phyloP scores from a whole-genome alignment of 1,140 invertebrate genomes.

The Drosophila gunungcola region DNA sequence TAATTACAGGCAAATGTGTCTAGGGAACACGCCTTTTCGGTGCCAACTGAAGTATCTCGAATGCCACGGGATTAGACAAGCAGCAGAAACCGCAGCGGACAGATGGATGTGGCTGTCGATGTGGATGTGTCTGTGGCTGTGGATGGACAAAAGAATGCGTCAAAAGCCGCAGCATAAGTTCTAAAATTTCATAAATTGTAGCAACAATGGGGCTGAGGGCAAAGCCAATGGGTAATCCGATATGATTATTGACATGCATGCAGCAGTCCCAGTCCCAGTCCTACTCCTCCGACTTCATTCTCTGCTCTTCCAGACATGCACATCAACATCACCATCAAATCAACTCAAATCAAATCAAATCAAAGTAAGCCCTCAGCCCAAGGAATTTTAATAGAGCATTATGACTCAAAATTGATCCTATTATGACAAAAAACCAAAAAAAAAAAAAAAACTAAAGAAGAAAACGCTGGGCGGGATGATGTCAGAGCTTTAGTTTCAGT shows the following conservation, averaged over 20 bases:
- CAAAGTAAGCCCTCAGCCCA: constrained; percentile 68
- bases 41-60: not conserved
- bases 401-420: constrained; percentile 81
- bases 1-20: constrained; percentile 50
- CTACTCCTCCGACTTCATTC: constrained; percentile 3
- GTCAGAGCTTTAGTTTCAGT: constrained; percentile 51
- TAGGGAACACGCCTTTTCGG: constrained; percentile 24
- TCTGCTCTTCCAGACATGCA: constrained; percentile 45
- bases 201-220: constrained; percentile 76
- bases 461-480: constrained; percentile 50
- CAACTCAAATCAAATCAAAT: constrained; percentile 53
- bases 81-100: constrained; percentile 43
- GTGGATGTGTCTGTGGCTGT: constrained; percentile 43
- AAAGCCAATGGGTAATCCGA: constrained; percentile 79
- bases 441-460: not conserved
- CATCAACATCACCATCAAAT: constrained; percentile 49
- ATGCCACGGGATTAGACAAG: constrained; percentile 45
- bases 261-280: constrained; percentile 30
- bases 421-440: constrained; percentile 67
- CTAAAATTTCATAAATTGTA: constrained; percentile 84
- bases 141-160: constrained; percentile 73
- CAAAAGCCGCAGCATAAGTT: constrained; percentile 81
- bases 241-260: constrained; percentile 84
- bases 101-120: constrained; percentile 39
- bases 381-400: constrained; percentile 78